Base-by-base conservation (phyloP, 2,113 vertebrate genomes). In the Pomatorhinus ruficollis region DNA sequence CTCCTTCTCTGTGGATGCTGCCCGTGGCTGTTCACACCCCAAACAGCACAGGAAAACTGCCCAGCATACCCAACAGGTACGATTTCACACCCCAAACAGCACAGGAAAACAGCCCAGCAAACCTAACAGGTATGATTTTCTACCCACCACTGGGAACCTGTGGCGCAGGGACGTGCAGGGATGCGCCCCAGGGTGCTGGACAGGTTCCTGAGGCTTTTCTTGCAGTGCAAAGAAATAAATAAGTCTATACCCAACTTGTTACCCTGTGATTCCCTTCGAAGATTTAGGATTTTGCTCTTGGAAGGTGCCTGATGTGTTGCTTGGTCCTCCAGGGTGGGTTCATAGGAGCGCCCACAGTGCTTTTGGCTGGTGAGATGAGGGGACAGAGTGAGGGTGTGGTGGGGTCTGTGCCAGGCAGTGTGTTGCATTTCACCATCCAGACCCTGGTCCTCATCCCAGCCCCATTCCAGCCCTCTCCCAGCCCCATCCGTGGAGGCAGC, bases 121-220 rank as follows among this genome's bases (percentile, higher is more conserved):
- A 57, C 31, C 33, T 33, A 15, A 22, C 54, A 56, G 90, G 94
- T 78, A 89, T 64, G 20, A 10, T 13, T 56, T 20, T 65, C 72
- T 22, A 22, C 53, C 74, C 52, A 2, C 8, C 33, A 1, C 15
- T 0, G 1, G 56, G 56, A 45, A 44, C 24, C 39, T 1, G 9
- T 0, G 3, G 66, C 11, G 7, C 18, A 1, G 75, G 90, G 79
- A 21, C 0, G 0, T 2, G n/a, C 53, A 30, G 63, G 21, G 69
- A 15, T 5, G 37, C 4, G 3, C 18, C 37, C 42, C 39, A 4
- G 19, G 66, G 16, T 7, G 49, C 8, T 0, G 15, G 68, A 56
- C 33, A 4, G 27, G 8, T 54, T 21, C 65, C 37, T 47, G 11
- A 52, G 90, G 49, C 17, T 22, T 94, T 78, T 59, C 31, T 70